Base-by-base conservation (phyloP, 2,113 vertebrate species). In the Engystomops pustulosus region DNA sequence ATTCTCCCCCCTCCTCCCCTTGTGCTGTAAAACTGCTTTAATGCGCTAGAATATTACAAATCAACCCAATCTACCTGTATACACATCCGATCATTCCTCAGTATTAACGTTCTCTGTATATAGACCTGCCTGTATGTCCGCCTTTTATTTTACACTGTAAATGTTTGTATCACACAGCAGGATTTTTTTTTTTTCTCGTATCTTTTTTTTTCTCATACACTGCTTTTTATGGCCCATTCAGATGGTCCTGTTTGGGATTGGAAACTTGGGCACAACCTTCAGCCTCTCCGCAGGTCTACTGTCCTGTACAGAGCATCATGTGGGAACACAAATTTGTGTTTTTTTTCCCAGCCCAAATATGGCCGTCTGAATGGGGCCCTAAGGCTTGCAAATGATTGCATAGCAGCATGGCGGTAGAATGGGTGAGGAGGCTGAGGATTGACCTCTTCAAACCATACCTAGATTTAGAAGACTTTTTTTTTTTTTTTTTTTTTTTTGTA, bases 11-110 rank as follows among this genome's bases (percentile, higher is more conserved):
- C 58, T 62, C 30, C 4, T 32, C 79, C 79, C 71, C 53, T 80
- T 0, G 14, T 20, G 51, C 88, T 87, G 58, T 87, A 87, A 67
- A 87, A 71, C 86, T 86, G 90, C 91, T 92, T 90, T 87, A 87
- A 68, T 89, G 90, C 89, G 87, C 77, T 67, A 69, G 86, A 90
- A 78, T 86, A 87, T 8, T 58, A 87, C 32, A 85, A 75, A 80
- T 87, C 87, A 69, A 78, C 88, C 51, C 6, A 88, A 88, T 87
- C 86, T 87, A 90, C 87, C 88, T 86, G 2, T 88, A 86, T 87
- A 88, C 86, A 81, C 53, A 34, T 75, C 45, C 23, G 20, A 70
- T 84, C 82, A 84, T 84, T 84, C 82, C 74, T 87, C 87, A 78
- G 85, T 32, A 0, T 83, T 2, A 34, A 81, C 75, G 58, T 75